These are phyloP conservation scores for Helicolenus hilgendorfi DNA, from an alignment of 2,797 vertebrate genomes.

Conservation along the genomic window DNA sequence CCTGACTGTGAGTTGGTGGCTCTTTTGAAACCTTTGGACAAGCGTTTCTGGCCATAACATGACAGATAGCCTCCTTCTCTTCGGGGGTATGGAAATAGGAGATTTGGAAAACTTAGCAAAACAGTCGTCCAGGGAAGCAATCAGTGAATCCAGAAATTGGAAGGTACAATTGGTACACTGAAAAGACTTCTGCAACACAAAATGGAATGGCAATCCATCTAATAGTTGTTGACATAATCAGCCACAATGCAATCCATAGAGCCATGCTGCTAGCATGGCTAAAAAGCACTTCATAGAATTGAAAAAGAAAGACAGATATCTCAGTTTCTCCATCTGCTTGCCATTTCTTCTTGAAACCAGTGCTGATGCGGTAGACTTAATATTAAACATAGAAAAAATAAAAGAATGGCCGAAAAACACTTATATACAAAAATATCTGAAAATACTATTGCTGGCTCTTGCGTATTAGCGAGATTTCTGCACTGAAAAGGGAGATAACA, in stretches of 20 bases:
- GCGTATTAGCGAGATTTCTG: not conserved
- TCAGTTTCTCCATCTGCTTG: not conserved
- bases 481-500: not conserved
- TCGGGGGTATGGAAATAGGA: not conserved
- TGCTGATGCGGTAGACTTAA: not conserved
- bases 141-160: not conserved
- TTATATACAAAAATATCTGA: not conserved
- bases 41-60: not conserved
- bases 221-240: not conserved
- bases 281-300: not conserved
- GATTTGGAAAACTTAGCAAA: not conserved
- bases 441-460: not conserved
- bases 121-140: not conserved
- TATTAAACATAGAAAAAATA: not conserved
- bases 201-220: not conserved
- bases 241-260: not conserved
- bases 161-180: not conserved
- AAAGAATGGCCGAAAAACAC: not conserved
- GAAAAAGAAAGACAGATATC: not conserved
- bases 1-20: not conserved
- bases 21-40: not conserved
- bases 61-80: not conserved
- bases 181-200: not conserved
- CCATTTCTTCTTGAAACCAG: not conserved
- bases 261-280: not conserved